Evolutionary conservation across 1,140 invertebrate genomes (phyloP).

Genomic region (Melipona quadrifasciata): DNA sequence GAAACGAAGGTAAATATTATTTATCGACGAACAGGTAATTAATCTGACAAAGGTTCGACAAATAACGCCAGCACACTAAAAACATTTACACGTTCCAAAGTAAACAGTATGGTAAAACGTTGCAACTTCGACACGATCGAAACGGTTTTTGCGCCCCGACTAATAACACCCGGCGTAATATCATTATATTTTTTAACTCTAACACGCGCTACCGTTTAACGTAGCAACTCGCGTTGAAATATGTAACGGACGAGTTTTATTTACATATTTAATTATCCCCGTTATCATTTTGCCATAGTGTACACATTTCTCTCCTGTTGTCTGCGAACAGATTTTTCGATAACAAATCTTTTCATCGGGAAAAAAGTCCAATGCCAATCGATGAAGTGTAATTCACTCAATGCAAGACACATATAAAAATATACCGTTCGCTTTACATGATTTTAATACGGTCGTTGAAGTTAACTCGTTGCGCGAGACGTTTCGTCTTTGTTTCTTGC

Average conservation of each 20-base stretch:
- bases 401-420: background rate
- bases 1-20: slow-evolving; percentile 45
- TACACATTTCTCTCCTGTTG: background rate
- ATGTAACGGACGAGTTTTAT: background rate
- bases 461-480: slow-evolving; percentile 4
- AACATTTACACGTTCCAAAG: slow-evolving; percentile 28
- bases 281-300: background rate
- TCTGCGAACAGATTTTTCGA: background rate
- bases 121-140: background rate
- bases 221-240: background rate
- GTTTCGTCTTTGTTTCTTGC: slow-evolving; percentile 34
- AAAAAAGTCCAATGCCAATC: background rate
- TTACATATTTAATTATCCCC: background rate
- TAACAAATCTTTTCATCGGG: background rate
- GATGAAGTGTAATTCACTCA: background rate
- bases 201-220: too few relatives aligned
- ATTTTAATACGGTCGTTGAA: background rate
- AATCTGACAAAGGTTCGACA: slow-evolving; percentile 36
- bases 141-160: background rate
- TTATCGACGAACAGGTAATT: slow-evolving; percentile 40
- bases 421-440: background rate
- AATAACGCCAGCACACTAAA: slow-evolving; percentile 26
- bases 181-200: background rate
- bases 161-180: background rate
- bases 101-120: slow-evolving; percentile 33